These are phyloP conservation scores for Caenorhabditis becei DNA, from an alignment of 2,888 invertebrate genomes.

Conservation along the genomic window DNA sequence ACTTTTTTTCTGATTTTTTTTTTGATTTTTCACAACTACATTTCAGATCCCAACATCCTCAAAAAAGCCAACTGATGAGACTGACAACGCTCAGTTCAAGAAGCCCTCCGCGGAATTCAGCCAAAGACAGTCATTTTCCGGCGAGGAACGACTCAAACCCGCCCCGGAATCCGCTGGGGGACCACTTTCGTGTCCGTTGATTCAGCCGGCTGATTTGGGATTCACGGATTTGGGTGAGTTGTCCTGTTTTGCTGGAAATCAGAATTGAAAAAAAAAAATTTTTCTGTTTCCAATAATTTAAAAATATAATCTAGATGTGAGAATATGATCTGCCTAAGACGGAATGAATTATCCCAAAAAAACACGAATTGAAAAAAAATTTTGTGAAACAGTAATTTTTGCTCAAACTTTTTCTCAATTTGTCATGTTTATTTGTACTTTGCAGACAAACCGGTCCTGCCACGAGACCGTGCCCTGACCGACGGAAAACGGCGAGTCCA, in stretches of 20 bases:
- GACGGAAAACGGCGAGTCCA: constrained; percentile 32
- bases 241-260: not conserved
- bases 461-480: constrained; percentile 39
- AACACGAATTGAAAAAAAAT: too few relatives aligned
- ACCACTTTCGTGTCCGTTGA: constrained; percentile 60
- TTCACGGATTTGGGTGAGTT: constrained; percentile 66
- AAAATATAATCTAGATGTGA: too few relatives aligned
- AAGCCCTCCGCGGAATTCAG: constrained; percentile 22
- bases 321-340: too few relatives aligned
- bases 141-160: constrained; percentile 21
- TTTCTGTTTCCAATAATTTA: too few relatives aligned
- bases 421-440: not conserved
- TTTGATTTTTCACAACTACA: too few relatives aligned
- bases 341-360: too few relatives aligned
- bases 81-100: constrained; percentile 16
- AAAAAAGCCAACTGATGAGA: too few relatives aligned
- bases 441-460: constrained; percentile 21
- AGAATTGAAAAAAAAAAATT: not conserved
- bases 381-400: too few relatives aligned
- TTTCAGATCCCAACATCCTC: not conserved
- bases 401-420: too few relatives aligned
- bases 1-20: too few relatives aligned
- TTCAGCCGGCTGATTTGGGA: constrained; percentile 64
- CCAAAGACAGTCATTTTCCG: constrained; percentile 51
- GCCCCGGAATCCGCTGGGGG: constrained; percentile 9